Base-by-base conservation (phyloP, 2,797 vertebrate species). In the Parotocinclus haroldoi region DNA sequence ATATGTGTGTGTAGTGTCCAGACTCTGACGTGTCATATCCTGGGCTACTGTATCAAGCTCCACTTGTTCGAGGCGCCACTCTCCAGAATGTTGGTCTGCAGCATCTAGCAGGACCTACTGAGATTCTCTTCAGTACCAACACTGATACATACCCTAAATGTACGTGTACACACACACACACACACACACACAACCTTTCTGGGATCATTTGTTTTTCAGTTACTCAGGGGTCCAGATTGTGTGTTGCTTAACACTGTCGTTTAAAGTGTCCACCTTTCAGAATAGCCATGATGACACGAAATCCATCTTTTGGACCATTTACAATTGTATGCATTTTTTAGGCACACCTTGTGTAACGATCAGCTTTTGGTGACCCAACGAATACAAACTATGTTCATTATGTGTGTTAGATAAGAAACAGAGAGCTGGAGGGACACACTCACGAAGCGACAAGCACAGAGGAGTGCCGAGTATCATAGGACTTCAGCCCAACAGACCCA, bases 321-420 rank as follows among this genome's bases (percentile, higher is more conserved):
- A 16, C n/a, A 51, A 3, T 1, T 8, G 7, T 9, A 5, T 8
- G 4, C 17, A 10, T 16, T 4, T 53, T 7, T 18, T n/a, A n/a
- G n/a, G n/a, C n/a, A n/a, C n/a, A n/a, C n/a, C n/a, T n/a, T n/a
- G n/a, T n/a, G n/a, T n/a, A n/a, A n/a, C n/a, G n/a, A n/a, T n/a
- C n/a, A 18, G 9, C 16, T 16, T 16, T 51, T 51, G 9, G 4
- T 50, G 13, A 14, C 7, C 49, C 17, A 5, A 10, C 49, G 8
- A n/a, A 9, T 14, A 51, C 9, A 9, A 51, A 14, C 9, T 7
- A 27, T 17, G 3, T 48, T 12, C 44, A 37, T 73, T 8, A 70
- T 19, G 69, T 66, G 69, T 86, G 84, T 75, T 82, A 95, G 92
- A 81, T 80, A 91, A 84, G 75, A 93, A 85, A 76, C 58, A 66